Conservation (phyloP, 2,888 invertebrate species). For the Nasonia oneida region DNA sequence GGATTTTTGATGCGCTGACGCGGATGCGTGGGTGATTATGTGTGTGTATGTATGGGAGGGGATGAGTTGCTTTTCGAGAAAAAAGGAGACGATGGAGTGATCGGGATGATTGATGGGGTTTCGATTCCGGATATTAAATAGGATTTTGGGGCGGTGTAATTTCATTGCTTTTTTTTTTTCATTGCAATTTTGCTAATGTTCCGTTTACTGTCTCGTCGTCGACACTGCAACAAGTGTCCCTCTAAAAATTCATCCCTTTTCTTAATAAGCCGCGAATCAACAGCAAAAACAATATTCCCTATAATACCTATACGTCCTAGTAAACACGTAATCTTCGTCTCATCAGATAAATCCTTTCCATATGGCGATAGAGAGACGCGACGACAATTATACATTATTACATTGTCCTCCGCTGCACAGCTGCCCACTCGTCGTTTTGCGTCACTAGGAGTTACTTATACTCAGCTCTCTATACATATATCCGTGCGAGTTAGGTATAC, state of each 20-base stretch:
- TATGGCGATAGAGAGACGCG: background rate
- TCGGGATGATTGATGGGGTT: background rate
- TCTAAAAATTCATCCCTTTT: too few relatives aligned
- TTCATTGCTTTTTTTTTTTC: background rate
- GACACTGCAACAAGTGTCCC: too few relatives aligned
- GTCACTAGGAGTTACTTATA: background rate
- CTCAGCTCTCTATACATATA: too few relatives aligned
- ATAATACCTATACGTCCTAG: too few relatives aligned
- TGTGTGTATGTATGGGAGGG: background rate
- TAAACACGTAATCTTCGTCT: too few relatives aligned
- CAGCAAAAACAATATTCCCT: too few relatives aligned
- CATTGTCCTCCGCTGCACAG: background rate
- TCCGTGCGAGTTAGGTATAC: too few relatives aligned
- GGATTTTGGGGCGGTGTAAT: background rate
- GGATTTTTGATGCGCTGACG: background rate
- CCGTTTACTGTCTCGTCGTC: too few relatives aligned
- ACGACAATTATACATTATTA: background rate
- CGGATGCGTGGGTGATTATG: background rate
- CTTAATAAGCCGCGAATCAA: too few relatives aligned
- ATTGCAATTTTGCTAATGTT: too few relatives aligned
- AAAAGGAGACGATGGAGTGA: background rate
- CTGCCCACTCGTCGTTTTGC: background rate
- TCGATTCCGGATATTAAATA: conserved; percentile 7
- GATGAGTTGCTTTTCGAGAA: background rate
- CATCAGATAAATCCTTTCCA: background rate